Base-by-base conservation (phyloP, 2,888 invertebrate genomes). In the Beris chalybata region DNA sequence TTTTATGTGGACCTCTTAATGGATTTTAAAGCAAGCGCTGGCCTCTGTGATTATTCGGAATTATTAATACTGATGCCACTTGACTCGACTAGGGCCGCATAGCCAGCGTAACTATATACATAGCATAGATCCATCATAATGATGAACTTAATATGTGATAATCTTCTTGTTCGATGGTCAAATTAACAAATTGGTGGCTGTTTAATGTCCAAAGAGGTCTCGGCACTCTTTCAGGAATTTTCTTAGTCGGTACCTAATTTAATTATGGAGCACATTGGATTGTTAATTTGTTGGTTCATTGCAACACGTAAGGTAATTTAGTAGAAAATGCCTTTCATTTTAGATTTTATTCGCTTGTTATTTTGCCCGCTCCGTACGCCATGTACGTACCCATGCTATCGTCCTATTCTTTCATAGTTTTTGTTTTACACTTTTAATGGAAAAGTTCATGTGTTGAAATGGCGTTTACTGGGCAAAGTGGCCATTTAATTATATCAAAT, bases 111-210 rank as follows among this genome's bases (percentile, higher is more conserved):
- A 38, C 38, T 38, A 38, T 38, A 38, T 38, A 38, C 38, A 5
- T 38, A 38, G 38, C 5, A 38, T 7, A 38, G 38, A 38, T 38
- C 5, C 38, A 5, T 38, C 9, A 38, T 38, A 38, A 38, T 38
- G 38, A 38, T 38, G 52, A 61, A 50, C 50, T 52, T 61, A 61
- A 61, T 61, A 61, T 22, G 61, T 61, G 50, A 50, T 61, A 61
- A 61, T 61, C 61, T 52, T 31, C 61, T 61, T 52, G 61, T 61
- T 61, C 52, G 32, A 61, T 38, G 61, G 50, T 38, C 43, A 50
- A 44, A 61, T 38, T 52, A 61, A 61, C 61, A 61, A 61, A 61
- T 61, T 61, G 50, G 61, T 50, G 30, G 38, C 43, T 61, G 61
- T 61, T 61, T 61, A 61, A 32, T 29, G 52, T 61, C 61, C 52